Percentiles rank a stretch among this genome's conserved stretches.
These are phyloP conservation scores for Sapajus apella DNA, from an alignment of 2,113 vertebrate genomes.

Conservation along the genomic window DNA sequence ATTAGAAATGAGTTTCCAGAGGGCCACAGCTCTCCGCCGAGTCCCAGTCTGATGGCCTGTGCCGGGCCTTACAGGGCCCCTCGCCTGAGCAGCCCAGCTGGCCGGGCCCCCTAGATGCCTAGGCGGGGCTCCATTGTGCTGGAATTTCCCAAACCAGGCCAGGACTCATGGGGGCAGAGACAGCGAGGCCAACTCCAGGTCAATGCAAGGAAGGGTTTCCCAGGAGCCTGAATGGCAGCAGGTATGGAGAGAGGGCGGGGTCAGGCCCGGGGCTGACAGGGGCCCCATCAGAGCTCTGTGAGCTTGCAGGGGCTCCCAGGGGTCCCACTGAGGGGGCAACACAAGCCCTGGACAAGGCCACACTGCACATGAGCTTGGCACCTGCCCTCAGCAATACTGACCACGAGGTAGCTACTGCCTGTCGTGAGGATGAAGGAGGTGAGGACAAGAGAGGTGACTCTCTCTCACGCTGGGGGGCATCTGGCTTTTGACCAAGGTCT, in stretches of 20 bases:
- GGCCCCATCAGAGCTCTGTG: background rate
- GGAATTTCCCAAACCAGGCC: background rate
- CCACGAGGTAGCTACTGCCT: background rate
- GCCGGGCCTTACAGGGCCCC: background rate
- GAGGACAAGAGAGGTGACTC: background rate
- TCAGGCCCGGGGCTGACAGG: background rate
- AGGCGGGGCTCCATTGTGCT: background rate
- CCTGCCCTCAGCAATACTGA: background rate
- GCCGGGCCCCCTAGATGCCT: background rate
- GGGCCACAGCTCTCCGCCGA: background rate
- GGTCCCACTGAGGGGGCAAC: background rate
- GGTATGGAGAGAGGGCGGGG: accelerated
- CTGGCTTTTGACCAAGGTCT: background rate
- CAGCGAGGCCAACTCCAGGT: background rate
- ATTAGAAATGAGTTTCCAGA: background rate
- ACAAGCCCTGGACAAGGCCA: background rate
- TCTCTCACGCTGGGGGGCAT: background rate
- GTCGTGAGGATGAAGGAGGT: background rate
- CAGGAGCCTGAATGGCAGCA: background rate
- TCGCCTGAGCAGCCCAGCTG: accelerated
- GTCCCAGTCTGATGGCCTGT: background rate
- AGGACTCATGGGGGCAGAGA: background rate
- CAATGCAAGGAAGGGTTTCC: background rate
- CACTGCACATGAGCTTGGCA: background rate
- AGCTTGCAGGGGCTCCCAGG: background rate